Percentiles rank a stretch among this genome's conserved stretches.
Evolutionary conservation across 92 coral and sea anemone species (phyloP).

Genomic region (Umimayanthus chanpuru): DNA sequence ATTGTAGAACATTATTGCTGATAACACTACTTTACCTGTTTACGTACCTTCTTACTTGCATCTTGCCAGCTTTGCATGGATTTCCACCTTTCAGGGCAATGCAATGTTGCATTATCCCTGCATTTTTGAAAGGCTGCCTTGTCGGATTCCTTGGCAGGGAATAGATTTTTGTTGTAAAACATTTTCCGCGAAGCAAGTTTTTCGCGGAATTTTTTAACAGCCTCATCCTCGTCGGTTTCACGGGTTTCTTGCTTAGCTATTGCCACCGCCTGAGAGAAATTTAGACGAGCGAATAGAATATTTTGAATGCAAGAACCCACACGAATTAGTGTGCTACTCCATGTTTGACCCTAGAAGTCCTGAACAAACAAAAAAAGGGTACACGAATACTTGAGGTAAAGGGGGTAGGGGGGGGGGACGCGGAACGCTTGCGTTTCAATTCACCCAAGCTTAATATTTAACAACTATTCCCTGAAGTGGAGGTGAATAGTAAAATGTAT

Average conservation of each 20-base stretch:
- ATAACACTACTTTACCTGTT: background rate
- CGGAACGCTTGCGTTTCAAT: no score
- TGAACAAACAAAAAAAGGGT: no score
- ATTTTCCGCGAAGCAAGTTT: slow-evolving; percentile 49
- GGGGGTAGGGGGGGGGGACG: no score
- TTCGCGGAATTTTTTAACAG: slow-evolving; percentile 66
- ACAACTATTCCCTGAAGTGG: no score
- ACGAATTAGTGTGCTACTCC: no score
- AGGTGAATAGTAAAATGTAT: no score
- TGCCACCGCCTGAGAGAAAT: slow-evolving; percentile 52
- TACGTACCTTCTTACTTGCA: slow-evolving; percentile 61
- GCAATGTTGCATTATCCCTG: slow-evolving; percentile 49
- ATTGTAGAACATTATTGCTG: no score
- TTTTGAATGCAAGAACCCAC: no score
- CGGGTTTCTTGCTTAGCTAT: slow-evolving; percentile 80
- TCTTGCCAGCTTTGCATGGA: slow-evolving; percentile 75
- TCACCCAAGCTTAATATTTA: no score
- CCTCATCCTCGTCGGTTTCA: slow-evolving; percentile 56
- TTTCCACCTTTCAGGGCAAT: slow-evolving; percentile 81
- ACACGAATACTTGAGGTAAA: no score
- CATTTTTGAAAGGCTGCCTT: slow-evolving; percentile 72
- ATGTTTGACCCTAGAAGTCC: no score
- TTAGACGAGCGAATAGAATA: no score
- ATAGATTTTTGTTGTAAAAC: slow-evolving; percentile 61
- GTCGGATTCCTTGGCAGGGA: slow-evolving; percentile 70